Percentiles rank a stretch among this genome's conserved stretches.
Evolutionary conservation across 30 jellyfish, hydroid and myxozoan genomes (phyloP).

Genomic region (Hydractinia symbiolongicarpus): DNA sequence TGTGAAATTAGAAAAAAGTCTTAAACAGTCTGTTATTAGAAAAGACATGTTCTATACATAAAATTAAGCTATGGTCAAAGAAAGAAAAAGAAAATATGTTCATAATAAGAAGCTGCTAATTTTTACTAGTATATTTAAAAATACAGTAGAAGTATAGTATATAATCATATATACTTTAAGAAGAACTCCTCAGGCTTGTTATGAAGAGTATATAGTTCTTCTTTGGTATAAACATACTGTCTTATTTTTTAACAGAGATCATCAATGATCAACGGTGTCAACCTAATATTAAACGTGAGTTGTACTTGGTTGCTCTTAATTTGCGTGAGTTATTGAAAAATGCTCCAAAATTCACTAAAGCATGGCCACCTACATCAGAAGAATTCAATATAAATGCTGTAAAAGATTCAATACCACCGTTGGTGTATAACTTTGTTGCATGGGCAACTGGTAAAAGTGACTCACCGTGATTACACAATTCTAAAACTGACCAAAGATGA

Average conservation of each 20-base stretch:
- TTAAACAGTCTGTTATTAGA: too few relatives aligned
- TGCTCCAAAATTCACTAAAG: background rate
- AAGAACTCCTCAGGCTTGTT: too few relatives aligned
- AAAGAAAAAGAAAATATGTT: too few relatives aligned
- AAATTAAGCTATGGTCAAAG: too few relatives aligned
- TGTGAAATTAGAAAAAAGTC: too few relatives aligned
- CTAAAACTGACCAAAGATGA: background rate
- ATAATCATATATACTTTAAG: too few relatives aligned
- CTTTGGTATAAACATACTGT: background rate
- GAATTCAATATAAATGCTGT: conserved; percentile 25
- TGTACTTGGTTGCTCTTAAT: conserved; percentile 15
- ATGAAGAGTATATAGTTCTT: conserved; percentile 14
- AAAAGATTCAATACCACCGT: conserved; percentile 33
- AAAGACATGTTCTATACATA: too few relatives aligned
- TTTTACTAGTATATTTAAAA: too few relatives aligned
- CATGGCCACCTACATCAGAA: conserved; percentile 47
- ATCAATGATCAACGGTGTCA: conserved; percentile 3
- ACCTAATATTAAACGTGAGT: conserved; percentile 12
- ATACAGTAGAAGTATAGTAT: too few relatives aligned
- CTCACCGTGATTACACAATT: conserved; percentile 17
- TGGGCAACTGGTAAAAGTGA: conserved; percentile 38
- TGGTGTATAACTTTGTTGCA: conserved; percentile 34
- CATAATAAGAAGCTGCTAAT: too few relatives aligned
- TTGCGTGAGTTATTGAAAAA: conserved; percentile 5
- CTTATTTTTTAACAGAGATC: conserved; percentile 1